Evolutionary conservation across 2,797 vertebrate species (phyloP), one percentile per base, ranked within the genome.

Genomic region (Tragopan temminckii): DNA sequence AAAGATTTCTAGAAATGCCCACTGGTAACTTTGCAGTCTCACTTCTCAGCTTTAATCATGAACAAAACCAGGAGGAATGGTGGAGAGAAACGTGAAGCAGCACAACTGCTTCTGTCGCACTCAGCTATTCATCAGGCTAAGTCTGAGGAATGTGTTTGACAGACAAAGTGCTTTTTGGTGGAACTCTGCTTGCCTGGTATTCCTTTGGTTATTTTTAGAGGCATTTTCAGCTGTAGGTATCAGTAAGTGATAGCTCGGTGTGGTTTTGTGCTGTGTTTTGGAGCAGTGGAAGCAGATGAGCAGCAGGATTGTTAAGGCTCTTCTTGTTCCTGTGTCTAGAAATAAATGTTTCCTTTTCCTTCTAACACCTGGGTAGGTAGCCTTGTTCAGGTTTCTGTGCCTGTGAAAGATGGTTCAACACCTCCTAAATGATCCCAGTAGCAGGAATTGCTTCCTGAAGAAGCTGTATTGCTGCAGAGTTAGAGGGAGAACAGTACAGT

Each of bases 201-300:
- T 33, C 27, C 83, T 94, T 57, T 38, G 15, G 59, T 83, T 96
- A 89, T 94, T 97, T 95, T 90, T 72, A 85, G 91, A 89, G 74
- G 42, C 61, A 35, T 80, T 92, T 94, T 23, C 93, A 77, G 78
- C 53, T 93, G 58, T 19, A 63, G n/a, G 58, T 85, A 71, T 76
- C 67, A 33, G 71, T 20, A 11, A 64, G 61, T 64, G 80, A 82
- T 33, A 57, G 71, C 83, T 88, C 33, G 1, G 50, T 78, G 36
- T 0, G 21, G 43, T 89, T 89, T 76, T 16, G 61, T 72, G 33
- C 79, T 45, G 0, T 24, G n/a, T 85, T 13, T 71, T 17, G 43
- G 53, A 93, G 82, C 21, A 66, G 23, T 58, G 48, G 40, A 71
- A 80, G 40, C 61, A 27, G 88, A 94, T 87, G 82, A 88, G 86